Evolutionary conservation across 2,888 invertebrate species (phyloP), one percentile per base, ranked within the genome.

Genomic region (Galerucella calmariensis): DNA sequence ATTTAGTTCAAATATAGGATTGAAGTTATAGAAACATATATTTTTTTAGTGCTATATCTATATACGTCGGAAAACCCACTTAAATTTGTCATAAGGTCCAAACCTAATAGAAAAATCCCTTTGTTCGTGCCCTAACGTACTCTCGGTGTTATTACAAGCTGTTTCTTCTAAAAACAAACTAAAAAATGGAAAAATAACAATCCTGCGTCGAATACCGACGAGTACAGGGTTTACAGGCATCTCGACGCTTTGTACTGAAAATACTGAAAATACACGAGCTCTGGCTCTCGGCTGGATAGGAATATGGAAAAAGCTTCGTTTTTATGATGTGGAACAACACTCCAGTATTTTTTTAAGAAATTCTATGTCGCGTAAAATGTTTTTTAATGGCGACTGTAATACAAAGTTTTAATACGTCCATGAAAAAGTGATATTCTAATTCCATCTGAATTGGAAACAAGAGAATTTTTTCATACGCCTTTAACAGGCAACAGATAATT

Each of bases 101-200:
- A 71, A 48, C 67, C 58, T 72, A 72, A 72, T 66, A 67, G 72
- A 72, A 72, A 72, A 72, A 72, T 72, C 72, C 66, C 76, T 77
- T 79, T 78, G 77, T 74, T 69, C 56, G 58, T 12, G 67, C 61
- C 63, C 79, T 79, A 80, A 78, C 77, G 79, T 74, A 72, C 77
- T 74, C 72, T 78, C 78, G 67, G 75, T 80, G 79, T 83, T 82
- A 82, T 83, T 83, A 82, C 82, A 81, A 81, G 80, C 83, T 85
- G 85, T 85, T 86, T 86, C 84, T 83, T 84, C 84, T 85, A 84
- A 85, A 85, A 85, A 85, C 85, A 85, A 81, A 80, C 84, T 84
- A 85, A 86, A 86, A 86, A 86, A 86, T 86, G 85, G 81, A 86
- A 86, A 85, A 86, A 86, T 85, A 86, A 86, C 85, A 86, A 83